These are phyloP conservation scores for Caenorhabditis macrosperma DNA, from an alignment of 2,888 invertebrate genomes.

Conservation along the genomic window DNA sequence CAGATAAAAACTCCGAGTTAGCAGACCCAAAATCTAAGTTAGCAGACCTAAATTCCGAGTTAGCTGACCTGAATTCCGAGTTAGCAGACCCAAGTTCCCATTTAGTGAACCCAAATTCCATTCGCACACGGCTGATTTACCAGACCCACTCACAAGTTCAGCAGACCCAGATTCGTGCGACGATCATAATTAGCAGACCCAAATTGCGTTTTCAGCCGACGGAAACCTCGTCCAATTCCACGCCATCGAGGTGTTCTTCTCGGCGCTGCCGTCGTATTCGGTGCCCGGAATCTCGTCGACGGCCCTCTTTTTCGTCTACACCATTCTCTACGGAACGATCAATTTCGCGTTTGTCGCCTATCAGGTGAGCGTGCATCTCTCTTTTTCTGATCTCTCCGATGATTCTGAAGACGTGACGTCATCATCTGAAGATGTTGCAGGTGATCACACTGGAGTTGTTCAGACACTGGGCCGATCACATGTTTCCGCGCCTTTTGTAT, in stretches of 20 bases:
- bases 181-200: no score
- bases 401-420: no score
- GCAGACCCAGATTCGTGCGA: no score
- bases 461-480: conserved; percentile 15
- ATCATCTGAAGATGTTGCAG: no score
- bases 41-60: no score
- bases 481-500: conserved; percentile 42
- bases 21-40: no score
- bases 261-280: conserved; percentile 40
- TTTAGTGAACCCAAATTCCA: no score
- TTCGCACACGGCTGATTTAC: no score
- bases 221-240: conserved; percentile 36
- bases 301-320: conserved; percentile 10
- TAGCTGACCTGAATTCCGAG: no score
- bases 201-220: background rate
- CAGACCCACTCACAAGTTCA: no score
- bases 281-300: conserved; percentile 18
- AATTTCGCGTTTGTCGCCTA: conserved; percentile 39
- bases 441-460: conserved; percentile 49
- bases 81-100: no score
- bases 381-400: background rate
- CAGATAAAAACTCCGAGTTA: no score
- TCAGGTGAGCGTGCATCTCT: conserved; percentile 25
- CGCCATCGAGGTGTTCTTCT: conserved; percentile 45
- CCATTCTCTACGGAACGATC: conserved; percentile 28